Conservation (phyloP, 2,888 invertebrate species). For the Agonopterix alstromeriana region DNA sequence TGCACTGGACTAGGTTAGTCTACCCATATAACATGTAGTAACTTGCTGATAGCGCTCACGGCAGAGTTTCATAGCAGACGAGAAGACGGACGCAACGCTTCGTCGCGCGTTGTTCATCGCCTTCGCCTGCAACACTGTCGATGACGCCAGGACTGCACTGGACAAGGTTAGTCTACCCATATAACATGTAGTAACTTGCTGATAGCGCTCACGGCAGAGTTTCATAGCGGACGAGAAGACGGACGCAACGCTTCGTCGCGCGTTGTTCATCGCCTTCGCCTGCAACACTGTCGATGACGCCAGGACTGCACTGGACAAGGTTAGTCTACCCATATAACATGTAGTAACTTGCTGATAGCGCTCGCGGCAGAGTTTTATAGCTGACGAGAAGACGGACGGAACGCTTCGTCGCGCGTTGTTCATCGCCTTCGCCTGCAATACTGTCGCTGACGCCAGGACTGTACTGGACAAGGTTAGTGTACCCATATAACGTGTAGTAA, state of each 20-base stretch:
- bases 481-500: neutral
- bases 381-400: constrained; percentile 42
- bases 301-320: constrained; percentile 21
- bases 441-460: constrained; percentile 25
- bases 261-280: constrained; percentile 43
- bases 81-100: constrained; percentile 33
- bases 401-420: too few species aligned
- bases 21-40: neutral
- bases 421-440: too few species aligned
- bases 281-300: constrained; percentile 27
- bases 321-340: constrained; percentile 6
- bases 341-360: constrained; percentile 21
- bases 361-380: too few species aligned
- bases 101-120: constrained; percentile 46
- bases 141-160: constrained; percentile 22
- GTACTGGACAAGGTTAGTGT: constrained; percentile 23
- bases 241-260: constrained; percentile 36
- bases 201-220: constrained; percentile 46
- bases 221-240: constrained; percentile 49
- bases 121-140: constrained; percentile 30
- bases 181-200: too few species aligned
- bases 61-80: constrained; percentile 50
- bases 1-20: constrained; percentile 23
- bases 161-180: constrained; percentile 18
- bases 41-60: constrained; percentile 22